Percentiles rank a stretch among this genome's conserved stretches.
Conservation (phyloP, 1,140 invertebrate genomes). For the Dendroctonus ponderosae region DNA sequence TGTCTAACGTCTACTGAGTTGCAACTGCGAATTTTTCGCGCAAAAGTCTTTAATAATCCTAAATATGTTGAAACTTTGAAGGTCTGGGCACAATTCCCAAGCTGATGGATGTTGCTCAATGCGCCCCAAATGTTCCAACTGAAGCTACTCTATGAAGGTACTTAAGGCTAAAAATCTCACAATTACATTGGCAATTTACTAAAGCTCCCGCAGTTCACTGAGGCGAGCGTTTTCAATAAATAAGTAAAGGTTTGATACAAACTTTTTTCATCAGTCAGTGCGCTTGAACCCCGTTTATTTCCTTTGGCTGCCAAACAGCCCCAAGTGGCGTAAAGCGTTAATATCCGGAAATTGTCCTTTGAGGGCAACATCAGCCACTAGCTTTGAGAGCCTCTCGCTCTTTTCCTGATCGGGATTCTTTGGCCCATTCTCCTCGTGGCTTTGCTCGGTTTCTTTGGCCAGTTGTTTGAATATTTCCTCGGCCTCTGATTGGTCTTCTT, state of each 20-base stretch:
- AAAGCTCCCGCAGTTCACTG: conserved; percentile 10
- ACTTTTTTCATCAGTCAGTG: not conserved
- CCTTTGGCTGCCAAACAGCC: conserved; percentile 8
- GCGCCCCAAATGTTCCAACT: too few species aligned
- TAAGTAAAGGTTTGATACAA: not conserved
- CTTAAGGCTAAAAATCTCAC: conserved; percentile 33
- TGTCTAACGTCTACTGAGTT: too few species aligned
- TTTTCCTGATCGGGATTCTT: conserved; percentile 24
- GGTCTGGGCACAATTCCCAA: too few species aligned
- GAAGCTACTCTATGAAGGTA: not conserved
- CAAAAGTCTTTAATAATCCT: too few species aligned
- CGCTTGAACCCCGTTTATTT: not conserved
- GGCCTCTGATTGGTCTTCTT: conserved; percentile 40
- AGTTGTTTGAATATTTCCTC: conserved; percentile 45
- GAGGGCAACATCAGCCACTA: conserved; percentile 12
- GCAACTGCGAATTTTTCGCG: too few species aligned
- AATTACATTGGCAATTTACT: conserved; percentile 30
- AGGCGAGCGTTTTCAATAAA: not conserved
- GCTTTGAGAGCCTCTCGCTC: conserved; percentile 15
- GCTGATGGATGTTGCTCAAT: too few species aligned
- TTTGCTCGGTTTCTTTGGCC: conserved; percentile 39
- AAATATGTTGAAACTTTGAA: too few species aligned
- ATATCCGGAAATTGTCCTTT: conserved; percentile 20
- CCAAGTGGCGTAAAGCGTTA: conserved; percentile 20
- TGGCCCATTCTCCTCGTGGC: not conserved